Evolutionary conservation across 92 coral and sea anemone genomes (phyloP).

Genomic region (Isaurus tuberculatus): DNA sequence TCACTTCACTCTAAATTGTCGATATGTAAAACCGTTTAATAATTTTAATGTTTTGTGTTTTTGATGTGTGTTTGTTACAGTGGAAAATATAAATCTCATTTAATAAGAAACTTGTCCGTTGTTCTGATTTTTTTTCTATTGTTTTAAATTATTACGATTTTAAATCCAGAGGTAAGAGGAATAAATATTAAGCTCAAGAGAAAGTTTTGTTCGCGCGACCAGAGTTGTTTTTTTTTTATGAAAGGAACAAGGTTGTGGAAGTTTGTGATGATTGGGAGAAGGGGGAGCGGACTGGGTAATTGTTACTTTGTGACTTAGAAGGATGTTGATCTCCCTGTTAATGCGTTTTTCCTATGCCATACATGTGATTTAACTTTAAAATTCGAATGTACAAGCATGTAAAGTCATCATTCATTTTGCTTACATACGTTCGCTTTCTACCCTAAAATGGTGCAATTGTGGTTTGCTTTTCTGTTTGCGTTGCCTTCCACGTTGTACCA

Average conservation of each 20-base stretch:
- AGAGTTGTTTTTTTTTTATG: too few species aligned
- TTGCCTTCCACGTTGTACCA: constrained; percentile 70
- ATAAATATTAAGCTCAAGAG: too few species aligned
- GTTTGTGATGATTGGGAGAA: too few species aligned
- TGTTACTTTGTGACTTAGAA: too few species aligned
- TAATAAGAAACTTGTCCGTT: too few species aligned
- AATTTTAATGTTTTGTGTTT: not conserved
- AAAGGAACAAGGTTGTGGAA: too few species aligned
- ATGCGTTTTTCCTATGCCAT: not conserved
- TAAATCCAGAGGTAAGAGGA: too few species aligned
- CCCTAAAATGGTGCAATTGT: constrained; percentile 68
- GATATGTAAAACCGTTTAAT: not conserved
- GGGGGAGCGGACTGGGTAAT: too few species aligned
- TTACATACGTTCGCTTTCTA: constrained; percentile 54
- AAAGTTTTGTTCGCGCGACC: too few species aligned
- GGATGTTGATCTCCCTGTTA: not conserved
- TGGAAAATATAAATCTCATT: not conserved
- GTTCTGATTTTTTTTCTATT: too few species aligned
- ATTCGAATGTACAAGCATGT: not conserved
- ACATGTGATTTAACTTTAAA: not conserved
- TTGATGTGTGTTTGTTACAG: not conserved
- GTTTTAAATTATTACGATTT: too few species aligned
- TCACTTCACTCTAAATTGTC: not conserved
- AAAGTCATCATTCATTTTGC: not conserved
- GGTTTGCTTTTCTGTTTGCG: constrained; percentile 74